These are phyloP conservation scores for Centruroides sculpturatus DNA, from an alignment of 1,140 invertebrate species.

Conservation along the genomic window DNA sequence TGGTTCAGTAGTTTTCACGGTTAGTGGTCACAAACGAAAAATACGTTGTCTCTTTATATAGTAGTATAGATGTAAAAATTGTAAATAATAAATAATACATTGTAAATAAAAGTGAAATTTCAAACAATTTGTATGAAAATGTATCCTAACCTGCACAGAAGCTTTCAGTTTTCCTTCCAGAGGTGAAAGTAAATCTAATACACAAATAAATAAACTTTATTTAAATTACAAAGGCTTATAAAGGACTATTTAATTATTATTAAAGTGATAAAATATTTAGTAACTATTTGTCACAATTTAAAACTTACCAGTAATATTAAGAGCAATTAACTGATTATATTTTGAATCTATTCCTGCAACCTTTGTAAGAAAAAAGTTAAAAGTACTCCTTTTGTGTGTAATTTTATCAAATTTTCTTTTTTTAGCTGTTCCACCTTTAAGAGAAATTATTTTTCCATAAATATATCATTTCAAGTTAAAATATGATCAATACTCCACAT, in stretches of 20 bases:
- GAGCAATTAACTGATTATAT: conserved; percentile 22
- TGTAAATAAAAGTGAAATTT: no score
- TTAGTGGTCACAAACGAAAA: no score
- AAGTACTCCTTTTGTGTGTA: not conserved
- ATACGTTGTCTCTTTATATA: no score
- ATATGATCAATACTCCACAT: no score
- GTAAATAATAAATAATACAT: no score
- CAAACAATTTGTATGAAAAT: not conserved
- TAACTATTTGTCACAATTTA: not conserved
- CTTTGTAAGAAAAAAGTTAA: conserved; percentile 14
- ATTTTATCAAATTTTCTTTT: no score
- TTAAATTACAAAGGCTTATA: not conserved
- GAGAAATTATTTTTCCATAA: not conserved
- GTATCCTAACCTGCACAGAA: not conserved
- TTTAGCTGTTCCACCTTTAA: not conserved
- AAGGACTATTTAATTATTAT: not conserved
- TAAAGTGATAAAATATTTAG: not conserved
- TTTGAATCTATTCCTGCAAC: conserved; percentile 24
- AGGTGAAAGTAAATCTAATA: not conserved
- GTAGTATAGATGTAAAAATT: no score
- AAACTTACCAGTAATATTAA: conserved; percentile 23
- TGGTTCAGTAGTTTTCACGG: no score
- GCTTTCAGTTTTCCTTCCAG: not conserved
- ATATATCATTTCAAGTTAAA: no score
- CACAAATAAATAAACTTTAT: not conserved